Conservation (phyloP, 2,113 vertebrate genomes). For the Periophthalmus modestus region DNA sequence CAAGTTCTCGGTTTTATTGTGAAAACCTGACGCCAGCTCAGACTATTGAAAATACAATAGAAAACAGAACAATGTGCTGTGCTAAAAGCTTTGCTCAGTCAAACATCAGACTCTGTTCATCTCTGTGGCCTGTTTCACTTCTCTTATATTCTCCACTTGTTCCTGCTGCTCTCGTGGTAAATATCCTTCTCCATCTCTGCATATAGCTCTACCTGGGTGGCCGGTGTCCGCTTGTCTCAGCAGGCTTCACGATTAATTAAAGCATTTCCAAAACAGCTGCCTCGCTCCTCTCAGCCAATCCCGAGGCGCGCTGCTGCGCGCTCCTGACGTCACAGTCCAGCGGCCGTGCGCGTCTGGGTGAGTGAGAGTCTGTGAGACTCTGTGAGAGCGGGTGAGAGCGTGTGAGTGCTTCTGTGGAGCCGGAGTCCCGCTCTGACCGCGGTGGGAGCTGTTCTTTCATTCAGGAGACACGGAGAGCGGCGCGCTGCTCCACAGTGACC, state of each 20-base stretch:
- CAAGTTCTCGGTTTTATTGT: background rate
- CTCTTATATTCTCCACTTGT: background rate
- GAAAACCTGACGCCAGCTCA: background rate
- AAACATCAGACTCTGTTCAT: no score
- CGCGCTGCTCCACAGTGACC: slow-evolving; percentile 52
- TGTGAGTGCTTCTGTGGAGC: background rate
- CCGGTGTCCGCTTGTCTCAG: slow-evolving; percentile 54
- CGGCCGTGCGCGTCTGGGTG: background rate
- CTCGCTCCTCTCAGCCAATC: slow-evolving; percentile 16
- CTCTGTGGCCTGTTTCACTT: background rate
- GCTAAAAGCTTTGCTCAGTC: no score
- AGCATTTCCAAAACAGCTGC: slow-evolving; percentile 31
- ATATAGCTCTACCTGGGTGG: slow-evolving; percentile 61
- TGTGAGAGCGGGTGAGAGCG: no score
- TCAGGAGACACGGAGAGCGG: slow-evolving; percentile 36
- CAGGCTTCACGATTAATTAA: slow-evolving; percentile 54
- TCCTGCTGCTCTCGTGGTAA: background rate
- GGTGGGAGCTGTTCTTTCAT: slow-evolving; percentile 44
- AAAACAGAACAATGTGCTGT: background rate
- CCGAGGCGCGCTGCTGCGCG: background rate
- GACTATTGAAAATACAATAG: background rate
- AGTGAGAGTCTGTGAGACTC: no score
- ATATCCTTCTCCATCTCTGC: background rate
- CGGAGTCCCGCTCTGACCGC: slow-evolving; percentile 34
- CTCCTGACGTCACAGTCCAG: slow-evolving; percentile 12